Base-by-base conservation (phyloP, 64 coral and sea anemone genomes). In the Stichodactyla helianthus region DNA sequence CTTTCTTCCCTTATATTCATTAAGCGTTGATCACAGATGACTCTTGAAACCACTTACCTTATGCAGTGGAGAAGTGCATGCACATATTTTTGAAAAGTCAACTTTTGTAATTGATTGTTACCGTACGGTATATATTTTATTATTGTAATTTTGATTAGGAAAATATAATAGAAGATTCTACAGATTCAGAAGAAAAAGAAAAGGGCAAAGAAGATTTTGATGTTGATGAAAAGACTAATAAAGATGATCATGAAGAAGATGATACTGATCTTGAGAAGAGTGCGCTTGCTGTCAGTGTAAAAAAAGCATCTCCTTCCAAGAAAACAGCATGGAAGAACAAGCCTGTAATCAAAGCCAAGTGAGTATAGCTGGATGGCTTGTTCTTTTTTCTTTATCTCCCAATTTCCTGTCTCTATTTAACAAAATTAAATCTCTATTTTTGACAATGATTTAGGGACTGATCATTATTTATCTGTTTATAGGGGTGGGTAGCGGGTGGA, bases 161-260 rank as follows among this genome's bases (percentile, higher is more conserved):
- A 71, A 7, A 26, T 26, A 11, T 71, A 1, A 71, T 71, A n/a
- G 65, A 71, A 55, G 88, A 83, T 52, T 56, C 65, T 71, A 20
- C 14, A 44, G 76, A 79, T 19, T 53, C 52, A 6, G 62, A 71
- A 2, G 20, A 70, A 9, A 68, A 79, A 56, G 86, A 52, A 76
- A 84, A 61, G 1, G 85, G 84, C 0, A 71, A 89, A 71, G 60
- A 85, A 52, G 55, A 20, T n/a, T 50, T 86, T 11, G 17, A 53
- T 25, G 77, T 60, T 10, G 26, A 35, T 35, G 53, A 44, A n/a
- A 51, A 87, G 14, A 55, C 12, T 70, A 10, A 88, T 0, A 50
- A 19, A 8, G 82, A 51, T 53, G 86, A 57, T 7, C 56, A 62
- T 10, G 77, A 57, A 16, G 86, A 88, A 9, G 87, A 81, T 35